phyloP scores from a whole-genome alignment of 2,888 invertebrate species.

The Cheilosia vulpina region DNA sequence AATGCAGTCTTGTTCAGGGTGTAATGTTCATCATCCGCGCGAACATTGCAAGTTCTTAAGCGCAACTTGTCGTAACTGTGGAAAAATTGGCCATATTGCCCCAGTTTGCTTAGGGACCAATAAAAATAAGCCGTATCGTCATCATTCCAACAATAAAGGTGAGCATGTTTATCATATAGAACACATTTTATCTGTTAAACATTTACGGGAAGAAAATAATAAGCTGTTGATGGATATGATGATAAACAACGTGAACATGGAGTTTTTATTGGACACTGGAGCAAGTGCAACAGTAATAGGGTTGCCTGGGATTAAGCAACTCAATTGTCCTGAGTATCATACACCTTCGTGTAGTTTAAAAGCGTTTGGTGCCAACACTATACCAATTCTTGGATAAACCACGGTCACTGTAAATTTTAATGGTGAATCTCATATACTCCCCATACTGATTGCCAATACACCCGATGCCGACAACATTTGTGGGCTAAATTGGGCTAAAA shows the following conservation, averaged over 20 bases:
- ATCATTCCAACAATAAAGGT: neutral
- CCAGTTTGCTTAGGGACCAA: conserved; percentile 31
- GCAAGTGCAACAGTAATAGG: too few relatives aligned
- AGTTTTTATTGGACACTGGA: neutral
- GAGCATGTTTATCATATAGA: conserved; percentile 1
- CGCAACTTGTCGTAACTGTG: conserved; percentile 32
- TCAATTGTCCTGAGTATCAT: neutral
- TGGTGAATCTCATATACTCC: too few relatives aligned
- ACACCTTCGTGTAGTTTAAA: conserved; percentile 2
- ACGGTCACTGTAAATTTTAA: neutral
- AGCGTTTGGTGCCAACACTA: neutral
- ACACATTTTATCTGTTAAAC: neutral
- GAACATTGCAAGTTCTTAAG: too few relatives aligned
- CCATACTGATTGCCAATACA: too few relatives aligned
- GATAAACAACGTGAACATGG: neutral
- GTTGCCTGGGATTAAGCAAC: conserved; percentile 1
- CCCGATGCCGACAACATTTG: too few relatives aligned
- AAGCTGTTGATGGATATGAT: neutral
- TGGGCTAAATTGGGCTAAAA: neutral
- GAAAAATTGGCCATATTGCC: conserved; percentile 56
- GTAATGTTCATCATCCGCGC: too few relatives aligned
- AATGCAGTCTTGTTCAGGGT: neutral
- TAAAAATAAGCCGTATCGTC: neutral
- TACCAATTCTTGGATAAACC: conserved; percentile 6
- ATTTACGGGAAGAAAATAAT: neutral